Evolutionary conservation across 1,140 invertebrate genomes (phyloP), one percentile per base, ranked within the genome.

Genomic region (Asbolus verrucosus): DNA sequence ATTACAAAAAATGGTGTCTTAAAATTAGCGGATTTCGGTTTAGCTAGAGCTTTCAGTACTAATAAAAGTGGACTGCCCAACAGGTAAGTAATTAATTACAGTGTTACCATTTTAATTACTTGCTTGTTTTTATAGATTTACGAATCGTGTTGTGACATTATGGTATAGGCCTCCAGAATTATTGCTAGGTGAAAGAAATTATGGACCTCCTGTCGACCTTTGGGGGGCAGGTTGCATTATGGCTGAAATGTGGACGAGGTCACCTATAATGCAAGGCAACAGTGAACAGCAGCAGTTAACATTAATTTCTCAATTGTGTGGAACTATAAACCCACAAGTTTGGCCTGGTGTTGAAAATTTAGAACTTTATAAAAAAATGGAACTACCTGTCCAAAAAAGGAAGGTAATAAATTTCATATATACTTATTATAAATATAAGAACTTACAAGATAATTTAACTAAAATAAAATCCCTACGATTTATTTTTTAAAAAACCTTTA

Each of bases 211-310:
- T 0, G 95, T 99, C 18, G 98, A 99, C 85, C 88, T 98, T 81
- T 99, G 97, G 97, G 97, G 97, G 6, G 97, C 95, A 18, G 98
- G 97, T 0, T 99, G 97, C 79, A 99, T 99, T 36, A 98, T 99
- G 96, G 97, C 97, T 0, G 97, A 99, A 84, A 97, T 99, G 94
- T 99, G 97, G 97, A 99, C 97, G 0, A 84, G 96, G 21, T 91
- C 90, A 14, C 91, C 91, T 0, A 92, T 93, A 62, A 92, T 92
- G 90, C 91, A 96, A 86, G 98, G 98, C 0, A 94, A 91, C 71
- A 96, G 94, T 6, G 97, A 99, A 79, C 96, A 98, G 76, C 94
- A 98, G 77, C 98, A 99, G 77, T 81, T 99, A 0, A 94, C 92
- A 6, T 85, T 98, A 6, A 99, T 99, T 66, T 95, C 93, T 0